Evolutionary conservation across 2,797 vertebrate genomes (phyloP).

Genomic region (Gorsachius magnificus): DNA sequence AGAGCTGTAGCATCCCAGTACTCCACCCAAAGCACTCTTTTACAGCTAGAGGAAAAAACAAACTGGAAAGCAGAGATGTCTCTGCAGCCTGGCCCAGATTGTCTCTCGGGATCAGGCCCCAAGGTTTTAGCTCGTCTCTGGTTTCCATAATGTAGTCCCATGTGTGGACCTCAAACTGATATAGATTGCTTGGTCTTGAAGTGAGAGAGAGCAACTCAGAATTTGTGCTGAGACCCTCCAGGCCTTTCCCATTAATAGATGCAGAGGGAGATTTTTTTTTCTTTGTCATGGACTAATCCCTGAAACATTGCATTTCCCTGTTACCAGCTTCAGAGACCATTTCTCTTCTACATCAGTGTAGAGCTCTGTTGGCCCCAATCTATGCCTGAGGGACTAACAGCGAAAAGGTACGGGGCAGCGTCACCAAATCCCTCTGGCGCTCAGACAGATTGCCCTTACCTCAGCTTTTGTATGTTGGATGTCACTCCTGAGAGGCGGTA

Average conservation of each 20-base stretch:
- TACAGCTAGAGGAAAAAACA: not conserved
- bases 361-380: not conserved
- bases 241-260: not conserved
- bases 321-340: not conserved
- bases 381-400: not conserved
- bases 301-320: not conserved
- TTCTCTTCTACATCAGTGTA: not conserved
- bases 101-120: not conserved
- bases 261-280: not conserved
- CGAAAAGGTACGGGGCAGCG: not conserved
- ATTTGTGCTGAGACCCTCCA: not conserved
- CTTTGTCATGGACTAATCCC: not conserved
- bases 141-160: not conserved
- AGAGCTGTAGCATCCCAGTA: not conserved
- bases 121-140: not conserved
- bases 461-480: conserved; percentile 96
- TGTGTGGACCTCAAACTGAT: not conserved
- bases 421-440: not conserved
- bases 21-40: not conserved
- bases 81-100: not conserved
- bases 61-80: not conserved
- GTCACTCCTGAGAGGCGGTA: conserved; percentile 96
- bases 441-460: conserved; percentile 70
- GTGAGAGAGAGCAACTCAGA: not conserved
- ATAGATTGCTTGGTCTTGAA: not conserved